Evolutionary conservation across 2,113 vertebrate genomes (phyloP), one percentile per base, ranked within the genome.

Genomic region (Petroica traversi): DNA sequence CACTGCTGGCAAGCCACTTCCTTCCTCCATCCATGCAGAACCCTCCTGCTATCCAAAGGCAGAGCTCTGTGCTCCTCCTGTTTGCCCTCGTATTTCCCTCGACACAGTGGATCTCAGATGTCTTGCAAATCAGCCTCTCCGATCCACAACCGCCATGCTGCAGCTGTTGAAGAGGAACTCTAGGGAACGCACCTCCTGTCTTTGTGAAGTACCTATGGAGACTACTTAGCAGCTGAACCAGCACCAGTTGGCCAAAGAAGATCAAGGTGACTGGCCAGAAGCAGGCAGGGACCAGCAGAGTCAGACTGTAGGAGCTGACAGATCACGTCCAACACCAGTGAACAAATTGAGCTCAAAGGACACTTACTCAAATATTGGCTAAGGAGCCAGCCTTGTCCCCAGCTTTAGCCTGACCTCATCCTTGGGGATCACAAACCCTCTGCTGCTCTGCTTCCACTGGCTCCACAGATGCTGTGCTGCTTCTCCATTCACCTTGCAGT

Each of bases 21-120:
- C 82, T 66, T 72, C 82, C 82, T 85, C 1, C 5, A 34, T 11
- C 31, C 5, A 3, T 16, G 63, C 38, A 19, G 78, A 73, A 24
- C 74, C 54, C 26, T 48, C 18, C 46, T 54, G 74, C 54, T 76
- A 20, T 38, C 38, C 34, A 18, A 59, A 45, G 45, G 58, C 62
- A 67, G 25, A 76, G 63, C 79, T 85, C 26, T 26, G 59, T 3
- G 13, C 5, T 88, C 68, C 45, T 87, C 49, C 26, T 23, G 10
- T 23, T 71, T n/a, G 43, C 48, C 57, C 23, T 72, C n/a, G 13
- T 0, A 1, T 22, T 67, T 64, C 59, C 68, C 62, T 25, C 2
- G 3, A 66, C 43, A 6, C 28, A 8, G 61, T 0, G 0, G 29
- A 38, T 34, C 90, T 75, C 0, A 0, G 51, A 11, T 41, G 10